Evolutionary conservation across 1,140 invertebrate species (phyloP), one percentile per base, ranked within the genome.

Genomic region (Lordiphosa stackelbergi): DNA sequence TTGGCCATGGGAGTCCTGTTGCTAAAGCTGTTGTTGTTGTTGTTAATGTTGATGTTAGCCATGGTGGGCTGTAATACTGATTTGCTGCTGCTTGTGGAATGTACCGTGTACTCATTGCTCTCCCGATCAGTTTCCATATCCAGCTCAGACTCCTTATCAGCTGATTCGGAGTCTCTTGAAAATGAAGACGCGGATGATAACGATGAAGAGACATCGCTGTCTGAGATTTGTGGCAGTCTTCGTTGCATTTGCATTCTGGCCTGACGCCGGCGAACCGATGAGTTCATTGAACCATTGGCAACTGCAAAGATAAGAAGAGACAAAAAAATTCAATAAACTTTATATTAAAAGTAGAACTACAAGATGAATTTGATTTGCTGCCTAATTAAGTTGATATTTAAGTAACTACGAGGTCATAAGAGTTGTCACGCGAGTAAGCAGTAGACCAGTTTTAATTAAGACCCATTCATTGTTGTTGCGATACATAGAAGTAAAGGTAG

Each of bases 41-140:
- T 46, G 46, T 13, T 42, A 2, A 8, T 42, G n/a, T 31, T 55
- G n/a, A 34, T 59, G 45, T 70, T 68, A 24, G 61, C 56, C 47
- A 43, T 66, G 8, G 61, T 62, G 4, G 74, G 75, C 47, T 79
- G 75, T 79, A 79, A 79, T 79, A 79, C 75, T 79, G 71, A 64
- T 66, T 69, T 54, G 36, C 12, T 53, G 36, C n/a, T 48, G 54
- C 19, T 68, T 2, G 24, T 46, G 66, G 60, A 69, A 69, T 72
- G 61, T 56, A 51, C 48, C 37, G 22, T 7, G 11, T 37, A 16
- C 12, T 53, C 40, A 16, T 24, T 31, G 31, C 43, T 46, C 22
- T 16, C 45, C 3, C 52, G 48, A 36, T 37, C 52, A 34, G 41
- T 41, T 13, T n/a, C 41, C 5, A 60, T 24, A 3, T 48, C 42